Conservation (phyloP, 64 coral and sea anemone species). For the Stichodactyla helianthus region DNA sequence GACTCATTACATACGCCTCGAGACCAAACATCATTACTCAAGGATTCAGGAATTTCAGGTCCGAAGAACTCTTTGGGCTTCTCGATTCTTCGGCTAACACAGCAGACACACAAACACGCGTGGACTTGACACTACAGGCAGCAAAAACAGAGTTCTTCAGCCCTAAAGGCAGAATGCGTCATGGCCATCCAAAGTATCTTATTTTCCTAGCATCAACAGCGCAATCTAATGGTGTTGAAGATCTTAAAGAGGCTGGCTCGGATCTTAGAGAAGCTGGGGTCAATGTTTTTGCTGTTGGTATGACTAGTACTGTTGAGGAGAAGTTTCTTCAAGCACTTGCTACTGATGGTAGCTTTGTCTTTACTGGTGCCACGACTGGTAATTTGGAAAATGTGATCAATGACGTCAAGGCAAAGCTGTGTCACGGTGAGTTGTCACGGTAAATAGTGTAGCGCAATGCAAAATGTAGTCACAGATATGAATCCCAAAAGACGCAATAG, state of each 20-base stretch:
- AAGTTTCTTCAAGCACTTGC: slow-evolving; percentile 49
- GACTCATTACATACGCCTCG: slow-evolving; percentile 52
- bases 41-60: slow-evolving; percentile 42
- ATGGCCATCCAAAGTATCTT: slow-evolving; percentile 58
- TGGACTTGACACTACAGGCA: slow-evolving; percentile 49
- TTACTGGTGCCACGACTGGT: slow-evolving; percentile 24
- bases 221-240: not conserved
- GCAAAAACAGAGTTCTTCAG: slow-evolving; percentile 70
- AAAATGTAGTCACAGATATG: no score
- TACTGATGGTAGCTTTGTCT: slow-evolving; percentile 22
- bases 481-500: no score
- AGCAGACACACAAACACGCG: not conserved
- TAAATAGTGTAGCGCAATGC: not conserved
- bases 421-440: slow-evolving; percentile 3
- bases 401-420: slow-evolving; percentile 1
- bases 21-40: slow-evolving; percentile 7
- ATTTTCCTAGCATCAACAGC: slow-evolving; percentile 34
- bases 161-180: slow-evolving; percentile 60
- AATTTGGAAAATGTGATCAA: not conserved
- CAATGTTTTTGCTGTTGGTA: slow-evolving; percentile 56
- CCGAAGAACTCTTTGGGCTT: slow-evolving; percentile 18
- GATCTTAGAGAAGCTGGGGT: slow-evolving; percentile 47
- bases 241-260: not conserved
- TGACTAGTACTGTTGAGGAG: slow-evolving; percentile 3
- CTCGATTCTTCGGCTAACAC: slow-evolving; percentile 45